A percentile compares a stretch with the other conserved stretches of the same genome.
phyloP scores from a whole-genome alignment of 2,797 vertebrate species.

The Columba guinea region DNA sequence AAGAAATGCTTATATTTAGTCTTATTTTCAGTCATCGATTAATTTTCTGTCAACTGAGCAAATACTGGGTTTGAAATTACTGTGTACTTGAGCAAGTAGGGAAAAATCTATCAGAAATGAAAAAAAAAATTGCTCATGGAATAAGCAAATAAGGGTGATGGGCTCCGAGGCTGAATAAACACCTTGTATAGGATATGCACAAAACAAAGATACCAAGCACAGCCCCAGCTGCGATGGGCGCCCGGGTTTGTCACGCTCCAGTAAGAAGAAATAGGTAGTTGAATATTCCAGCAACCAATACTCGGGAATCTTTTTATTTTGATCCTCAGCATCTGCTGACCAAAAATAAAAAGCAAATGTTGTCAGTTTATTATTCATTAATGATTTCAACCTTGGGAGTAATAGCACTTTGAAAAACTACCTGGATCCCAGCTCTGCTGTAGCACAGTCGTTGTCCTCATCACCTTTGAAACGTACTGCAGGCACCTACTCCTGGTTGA shows the following conservation, averaged over 20 bases:
- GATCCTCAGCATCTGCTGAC: background rate
- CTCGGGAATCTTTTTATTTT: background rate
- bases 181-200: background rate
- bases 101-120: background rate
- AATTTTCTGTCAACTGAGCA: background rate
- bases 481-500: background rate
- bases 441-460: background rate
- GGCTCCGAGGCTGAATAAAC: background rate
- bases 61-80: background rate
- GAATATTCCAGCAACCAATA: background rate
- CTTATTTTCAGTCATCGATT: background rate
- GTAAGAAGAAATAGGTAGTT: background rate
- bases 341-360: background rate
- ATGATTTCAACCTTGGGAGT: accelerated
- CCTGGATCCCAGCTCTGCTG: accelerated
- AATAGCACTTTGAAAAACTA: background rate
- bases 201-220: background rate
- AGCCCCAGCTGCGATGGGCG: accelerated
- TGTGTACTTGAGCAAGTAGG: background rate
- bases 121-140: background rate
- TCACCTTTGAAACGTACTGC: accelerated
- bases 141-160: conserved; percentile 18
- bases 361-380: background rate
- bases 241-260: accelerated
- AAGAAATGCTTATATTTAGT: background rate